These are phyloP conservation scores for Scaptomyza flava DNA, from an alignment of 2,888 invertebrate species.

Conservation along the genomic window DNA sequence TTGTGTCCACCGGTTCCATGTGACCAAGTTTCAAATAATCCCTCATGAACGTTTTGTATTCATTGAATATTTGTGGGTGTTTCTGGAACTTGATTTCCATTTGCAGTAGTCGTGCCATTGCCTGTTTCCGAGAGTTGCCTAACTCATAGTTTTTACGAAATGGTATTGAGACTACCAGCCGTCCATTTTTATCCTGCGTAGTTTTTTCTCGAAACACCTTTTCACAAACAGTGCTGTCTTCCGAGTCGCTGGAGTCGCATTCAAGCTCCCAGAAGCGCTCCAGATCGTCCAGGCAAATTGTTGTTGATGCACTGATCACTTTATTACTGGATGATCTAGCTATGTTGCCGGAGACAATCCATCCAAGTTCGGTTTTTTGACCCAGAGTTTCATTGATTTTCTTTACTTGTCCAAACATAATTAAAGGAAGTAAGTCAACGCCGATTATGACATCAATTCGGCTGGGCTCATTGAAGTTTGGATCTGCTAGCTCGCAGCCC, in stretches of 20 bases:
- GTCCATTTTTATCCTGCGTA: not conserved
- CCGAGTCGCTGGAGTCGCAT: not conserved
- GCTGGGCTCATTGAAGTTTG: not conserved
- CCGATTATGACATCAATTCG: not conserved
- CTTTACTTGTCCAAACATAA: constrained; percentile 5
- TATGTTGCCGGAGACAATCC: constrained; percentile 7
- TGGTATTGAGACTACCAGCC: not conserved
- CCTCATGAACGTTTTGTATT: constrained; percentile 1
- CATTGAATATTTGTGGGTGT: not conserved
- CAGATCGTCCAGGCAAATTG: not conserved
- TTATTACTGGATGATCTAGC: constrained; percentile 4
- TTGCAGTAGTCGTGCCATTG: constrained; percentile 1
- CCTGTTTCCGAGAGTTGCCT: constrained; percentile 1
- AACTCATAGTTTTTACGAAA: not conserved
- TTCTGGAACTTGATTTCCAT: constrained; percentile 3
- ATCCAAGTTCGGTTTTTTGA: not conserved
- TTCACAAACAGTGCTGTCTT: not conserved
- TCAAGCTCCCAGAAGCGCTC: too few species aligned
- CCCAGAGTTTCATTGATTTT: constrained; percentile 1
- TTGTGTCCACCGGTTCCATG: not conserved
- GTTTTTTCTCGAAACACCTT: constrained; percentile 1
- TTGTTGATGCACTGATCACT: constrained; percentile 3
- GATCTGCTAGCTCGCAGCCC: not conserved
- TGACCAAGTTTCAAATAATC: not conserved
- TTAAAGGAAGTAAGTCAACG: constrained; percentile 1